Evolutionary conservation across 2,113 vertebrate species (phyloP).

Genomic region (Macroglossus sobrinus): DNA sequence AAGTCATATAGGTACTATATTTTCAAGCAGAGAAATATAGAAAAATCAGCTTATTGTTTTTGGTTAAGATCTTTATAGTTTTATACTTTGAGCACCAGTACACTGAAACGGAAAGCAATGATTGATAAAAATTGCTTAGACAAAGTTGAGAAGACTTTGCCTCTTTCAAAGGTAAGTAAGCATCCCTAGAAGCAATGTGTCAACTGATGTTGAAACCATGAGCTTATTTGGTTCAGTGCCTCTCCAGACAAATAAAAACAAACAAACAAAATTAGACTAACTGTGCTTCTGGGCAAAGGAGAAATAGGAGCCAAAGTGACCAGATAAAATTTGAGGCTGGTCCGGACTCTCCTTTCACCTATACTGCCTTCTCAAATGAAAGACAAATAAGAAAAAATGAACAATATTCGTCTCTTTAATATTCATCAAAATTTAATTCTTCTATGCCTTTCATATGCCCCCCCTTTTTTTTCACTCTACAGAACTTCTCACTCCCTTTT

Average conservation of each 20-base stretch:
- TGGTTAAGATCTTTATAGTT: neutral
- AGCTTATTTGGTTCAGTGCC: neutral
- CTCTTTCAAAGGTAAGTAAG: neutral
- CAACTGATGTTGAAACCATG: neutral
- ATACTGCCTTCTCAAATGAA: neutral
- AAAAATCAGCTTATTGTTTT: neutral
- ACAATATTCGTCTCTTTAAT: neutral
- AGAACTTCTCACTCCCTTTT: neutral
- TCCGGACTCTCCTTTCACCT: neutral
- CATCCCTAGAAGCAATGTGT: neutral
- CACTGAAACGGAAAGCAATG: neutral
- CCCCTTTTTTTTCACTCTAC: neutral
- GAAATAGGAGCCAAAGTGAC: neutral
- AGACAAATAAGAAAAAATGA: neutral
- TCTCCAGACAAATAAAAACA: neutral
- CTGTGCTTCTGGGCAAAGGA: neutral
- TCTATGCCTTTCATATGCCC: neutral
- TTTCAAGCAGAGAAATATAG: slow-evolving; percentile 7
- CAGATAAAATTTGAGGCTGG: neutral
- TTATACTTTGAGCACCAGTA: neutral
- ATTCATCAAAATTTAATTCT: neutral
- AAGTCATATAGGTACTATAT: neutral
- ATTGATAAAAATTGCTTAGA: neutral
- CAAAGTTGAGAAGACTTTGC: neutral
- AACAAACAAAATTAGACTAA: neutral